Evolutionary conservation across 1,140 invertebrate genomes (phyloP), one percentile per base, ranked within the genome.

Genomic region (Drosophila arawakana): DNA sequence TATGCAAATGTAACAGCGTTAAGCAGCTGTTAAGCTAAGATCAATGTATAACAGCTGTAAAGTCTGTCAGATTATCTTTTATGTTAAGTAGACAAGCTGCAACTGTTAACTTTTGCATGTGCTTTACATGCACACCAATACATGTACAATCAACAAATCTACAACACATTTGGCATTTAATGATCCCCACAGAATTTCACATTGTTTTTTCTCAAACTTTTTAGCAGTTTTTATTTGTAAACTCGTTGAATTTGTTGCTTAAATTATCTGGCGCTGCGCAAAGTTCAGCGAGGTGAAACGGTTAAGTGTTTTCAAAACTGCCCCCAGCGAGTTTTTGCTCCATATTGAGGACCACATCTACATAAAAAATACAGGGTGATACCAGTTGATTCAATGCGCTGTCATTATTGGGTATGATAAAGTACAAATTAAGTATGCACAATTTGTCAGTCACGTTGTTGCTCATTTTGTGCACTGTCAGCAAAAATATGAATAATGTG

Each of bases 271-370:
- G 11, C 57, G 15, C 52, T 73, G 70, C 39, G 37, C 62, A 62
- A 73, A 76, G 74, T 61, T 73, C 74, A 76, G 70, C 74, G 74
- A 76, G 69, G 69, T 76, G 74, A 73, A 76, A 76, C 70, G 69
- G 60, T 76, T 73, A 66, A 76, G 67, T 76, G 70, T 73, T 73
- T 72, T 61, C 25, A 76, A 76, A 67, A 50, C 49, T 67, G 73
- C 69, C 61, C 47, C 15, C 39, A 59, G 73, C 35, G 25, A 30
- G 13, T 44, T 25, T 54, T 47, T 49, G 66, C 65, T 69, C 71
- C 65, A 61, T 41, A 55, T 69, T 57, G 46, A 60, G 49, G 59
- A 25, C 50, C 15, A 58, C 34, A 41, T 65, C 47, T 35, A 58
- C 34, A 54, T 1, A 30, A 30, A 30, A 30, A 30, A 50, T 62